These are phyloP conservation scores for Aphrocallistes beatrix DNA, from an alignment of 37 sponge, comb jelly and placozoan species.

Conservation along the genomic window DNA sequence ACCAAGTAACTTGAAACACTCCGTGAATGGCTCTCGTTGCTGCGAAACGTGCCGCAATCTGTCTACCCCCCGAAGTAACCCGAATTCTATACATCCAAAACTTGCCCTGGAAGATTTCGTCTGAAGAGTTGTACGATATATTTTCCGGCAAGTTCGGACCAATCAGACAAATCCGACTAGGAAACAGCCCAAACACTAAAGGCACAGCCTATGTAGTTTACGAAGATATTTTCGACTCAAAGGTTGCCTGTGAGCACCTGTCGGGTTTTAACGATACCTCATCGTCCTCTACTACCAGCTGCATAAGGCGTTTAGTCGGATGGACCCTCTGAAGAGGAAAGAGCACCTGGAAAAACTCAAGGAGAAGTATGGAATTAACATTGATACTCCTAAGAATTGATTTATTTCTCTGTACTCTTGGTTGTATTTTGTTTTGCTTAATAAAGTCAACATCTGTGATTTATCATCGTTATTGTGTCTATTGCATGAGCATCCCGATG, in stretches of 20 bases:
- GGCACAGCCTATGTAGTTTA: slow-evolving; percentile 98
- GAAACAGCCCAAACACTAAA: slow-evolving; percentile 65
- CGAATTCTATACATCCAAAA: slow-evolving; percentile 95
- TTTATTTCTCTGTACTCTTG: no score
- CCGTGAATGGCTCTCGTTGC: slow-evolving; percentile 6
- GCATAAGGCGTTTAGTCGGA: slow-evolving; percentile 90
- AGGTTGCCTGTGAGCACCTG: slow-evolving; percentile 97
- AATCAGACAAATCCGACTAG: slow-evolving; percentile 95
- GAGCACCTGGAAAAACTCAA: slow-evolving; percentile 84
- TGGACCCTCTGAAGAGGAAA: slow-evolving; percentile 83
- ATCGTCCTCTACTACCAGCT: slow-evolving; percentile 98
- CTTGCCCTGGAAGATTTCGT: slow-evolving; percentile 85
- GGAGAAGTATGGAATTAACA: slow-evolving; percentile 87
- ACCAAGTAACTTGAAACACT: no score
- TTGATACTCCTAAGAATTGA: slow-evolving; percentile 27
- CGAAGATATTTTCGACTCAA: slow-evolving; percentile 98
- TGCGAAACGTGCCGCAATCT: slow-evolving; percentile 23
- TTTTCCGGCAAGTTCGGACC: slow-evolving; percentile 99
- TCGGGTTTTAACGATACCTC: slow-evolving; percentile 96
- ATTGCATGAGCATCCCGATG: no score
- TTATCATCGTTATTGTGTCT: no score
- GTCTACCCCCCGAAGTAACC: slow-evolving; percentile 97
- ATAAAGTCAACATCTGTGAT: no score
- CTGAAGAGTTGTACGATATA: slow-evolving; percentile 97
- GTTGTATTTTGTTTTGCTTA: no score